A percentile compares a stretch with the other conserved stretches of the same genome.
phyloP scores from a whole-genome alignment of 2,888 invertebrate genomes.

The Linhomoeus sp. region DNA sequence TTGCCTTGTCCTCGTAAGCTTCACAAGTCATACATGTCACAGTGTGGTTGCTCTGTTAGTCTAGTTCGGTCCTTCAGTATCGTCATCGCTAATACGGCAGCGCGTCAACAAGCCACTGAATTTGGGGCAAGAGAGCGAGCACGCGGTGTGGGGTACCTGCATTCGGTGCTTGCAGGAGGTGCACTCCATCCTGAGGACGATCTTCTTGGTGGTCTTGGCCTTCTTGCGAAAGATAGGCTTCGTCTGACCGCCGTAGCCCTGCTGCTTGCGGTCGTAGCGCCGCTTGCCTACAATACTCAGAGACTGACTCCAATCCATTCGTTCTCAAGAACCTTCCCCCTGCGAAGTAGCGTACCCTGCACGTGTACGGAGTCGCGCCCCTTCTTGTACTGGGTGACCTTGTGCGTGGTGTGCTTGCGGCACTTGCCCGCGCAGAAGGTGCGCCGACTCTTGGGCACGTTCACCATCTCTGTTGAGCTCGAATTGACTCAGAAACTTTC shows the following conservation, averaged over 20 bases:
- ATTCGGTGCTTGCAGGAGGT: slow-evolving; percentile 93
- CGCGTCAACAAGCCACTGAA: too few relatives aligned
- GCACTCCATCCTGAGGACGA: slow-evolving; percentile 97
- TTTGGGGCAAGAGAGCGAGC: too few relatives aligned
- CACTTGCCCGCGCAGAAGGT: slow-evolving; percentile 87
- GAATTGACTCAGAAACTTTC: too few relatives aligned
- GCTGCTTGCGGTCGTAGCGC: slow-evolving; percentile 97
- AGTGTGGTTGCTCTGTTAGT: too few relatives aligned
- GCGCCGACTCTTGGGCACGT: slow-evolving; percentile 92
- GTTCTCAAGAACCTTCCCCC: background rate
- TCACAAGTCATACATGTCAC: too few relatives aligned
- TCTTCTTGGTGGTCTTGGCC: slow-evolving; percentile 99
- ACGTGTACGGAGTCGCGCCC: slow-evolving; percentile 92
- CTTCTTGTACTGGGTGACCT: slow-evolving; percentile 99
- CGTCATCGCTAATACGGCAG: too few relatives aligned
- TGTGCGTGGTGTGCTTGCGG: slow-evolving; percentile 93
- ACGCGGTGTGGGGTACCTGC: too few relatives aligned
- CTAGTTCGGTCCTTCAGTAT: too few relatives aligned
- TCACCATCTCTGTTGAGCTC: too few relatives aligned
- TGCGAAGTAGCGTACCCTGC: slow-evolving; percentile 44
- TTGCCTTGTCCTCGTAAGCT: too few relatives aligned
- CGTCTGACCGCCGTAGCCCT: slow-evolving; percentile 97
- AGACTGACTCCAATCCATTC: background rate
- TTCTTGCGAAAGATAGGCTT: slow-evolving; percentile 98
- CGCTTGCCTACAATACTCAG: slow-evolving; percentile 37